phyloP scores from a whole-genome alignment of 2,888 invertebrate genomes.

The Volucella zonaria region DNA sequence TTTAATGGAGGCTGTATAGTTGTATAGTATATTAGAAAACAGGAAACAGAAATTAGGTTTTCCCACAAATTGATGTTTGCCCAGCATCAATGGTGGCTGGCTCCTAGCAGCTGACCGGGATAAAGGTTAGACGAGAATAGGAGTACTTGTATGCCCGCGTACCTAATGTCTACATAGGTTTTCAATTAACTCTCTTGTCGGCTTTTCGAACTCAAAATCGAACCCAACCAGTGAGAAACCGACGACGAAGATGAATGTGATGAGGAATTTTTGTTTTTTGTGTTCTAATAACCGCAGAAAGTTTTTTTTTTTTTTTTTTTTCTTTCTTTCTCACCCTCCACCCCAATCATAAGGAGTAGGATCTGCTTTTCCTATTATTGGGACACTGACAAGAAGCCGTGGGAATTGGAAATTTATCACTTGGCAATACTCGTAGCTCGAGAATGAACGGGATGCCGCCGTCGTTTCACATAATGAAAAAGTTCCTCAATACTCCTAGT shows the following conservation, averaged over 20 bases:
- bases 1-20: slow-evolving; percentile 27
- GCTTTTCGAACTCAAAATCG: slow-evolving; percentile 28
- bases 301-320: background rate
- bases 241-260: slow-evolving; percentile 58
- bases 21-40: no score
- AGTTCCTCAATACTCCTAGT: background rate
- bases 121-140: background rate
- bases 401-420: slow-evolving; percentile 65
- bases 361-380: slow-evolving; percentile 16
- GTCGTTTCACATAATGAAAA: slow-evolving; percentile 57
- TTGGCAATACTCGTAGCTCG: slow-evolving; percentile 38
- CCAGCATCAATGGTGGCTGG: slow-evolving; percentile 29
- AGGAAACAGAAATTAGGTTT: slow-evolving; percentile 39
- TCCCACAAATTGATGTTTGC: slow-evolving; percentile 27
- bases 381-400: slow-evolving; percentile 14
- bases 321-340: background rate
- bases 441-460: slow-evolving; percentile 6
- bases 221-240: background rate
- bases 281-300: slow-evolving; percentile 26
- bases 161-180: slow-evolving; percentile 37
- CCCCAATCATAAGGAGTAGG: no score
- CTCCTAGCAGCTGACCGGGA: background rate
- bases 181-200: slow-evolving; percentile 68
- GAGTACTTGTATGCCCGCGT: background rate
- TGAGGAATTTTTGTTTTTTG: slow-evolving; percentile 12